Conservation (phyloP, 2,797 vertebrate species). For the Falco novaeseelandiae region DNA sequence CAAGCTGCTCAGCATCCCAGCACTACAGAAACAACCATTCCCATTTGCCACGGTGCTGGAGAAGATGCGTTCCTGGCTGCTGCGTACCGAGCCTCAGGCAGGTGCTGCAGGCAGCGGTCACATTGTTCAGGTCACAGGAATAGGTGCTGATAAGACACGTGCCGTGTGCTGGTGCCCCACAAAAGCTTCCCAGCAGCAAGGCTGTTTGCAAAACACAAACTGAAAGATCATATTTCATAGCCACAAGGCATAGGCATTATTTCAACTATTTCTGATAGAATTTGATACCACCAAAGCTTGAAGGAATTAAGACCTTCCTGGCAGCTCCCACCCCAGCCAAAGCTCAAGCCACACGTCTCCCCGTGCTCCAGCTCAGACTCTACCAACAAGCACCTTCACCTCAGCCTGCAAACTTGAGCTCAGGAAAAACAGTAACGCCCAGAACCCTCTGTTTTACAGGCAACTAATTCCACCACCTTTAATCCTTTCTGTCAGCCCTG, state of each 20-base stretch:
- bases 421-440: neutral
- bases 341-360: rapidly evolving
- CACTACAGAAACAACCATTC: rapidly evolving
- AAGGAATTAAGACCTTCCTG: neutral
- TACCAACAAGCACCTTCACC: neutral
- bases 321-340: neutral
- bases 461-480: neutral
- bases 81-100: neutral
- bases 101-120: neutral
- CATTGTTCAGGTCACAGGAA: neutral
- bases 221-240: neutral
- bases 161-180: rapidly evolving
- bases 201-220: neutral
- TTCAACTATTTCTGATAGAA: neutral
- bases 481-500: slow-evolving; percentile 7
- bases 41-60: neutral
- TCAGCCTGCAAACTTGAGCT: neutral
- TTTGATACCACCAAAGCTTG: neutral
- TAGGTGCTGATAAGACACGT: rapidly evolving
- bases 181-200: neutral
- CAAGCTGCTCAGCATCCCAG: neutral
- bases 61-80: neutral
- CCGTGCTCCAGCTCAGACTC: neutral
- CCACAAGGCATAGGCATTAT: neutral
- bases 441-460: neutral